Conservation (phyloP, 92 coral and sea anemone species). For the Epizoanthus fatuus region DNA sequence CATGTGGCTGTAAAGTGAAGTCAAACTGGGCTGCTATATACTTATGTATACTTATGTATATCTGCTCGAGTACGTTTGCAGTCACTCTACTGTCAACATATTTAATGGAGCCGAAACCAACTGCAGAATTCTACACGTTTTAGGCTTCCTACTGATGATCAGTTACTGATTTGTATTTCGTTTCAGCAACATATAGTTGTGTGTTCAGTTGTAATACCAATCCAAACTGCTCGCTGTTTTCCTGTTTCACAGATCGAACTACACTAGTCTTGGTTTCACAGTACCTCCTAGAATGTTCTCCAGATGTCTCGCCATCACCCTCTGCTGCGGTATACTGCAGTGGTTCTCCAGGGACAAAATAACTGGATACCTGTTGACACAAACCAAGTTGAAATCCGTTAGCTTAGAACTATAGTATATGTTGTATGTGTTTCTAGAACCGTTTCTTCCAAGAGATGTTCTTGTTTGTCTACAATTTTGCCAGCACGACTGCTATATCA, state of each 20-base stretch:
- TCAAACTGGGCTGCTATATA: no score
- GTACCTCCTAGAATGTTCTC: constrained; percentile 89
- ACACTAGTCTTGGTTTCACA: constrained; percentile 15
- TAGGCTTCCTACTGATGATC: no score
- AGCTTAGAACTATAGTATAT: background rate
- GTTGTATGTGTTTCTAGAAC: background rate
- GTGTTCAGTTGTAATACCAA: no score
- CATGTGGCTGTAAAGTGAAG: no score
- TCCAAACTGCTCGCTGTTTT: background rate
- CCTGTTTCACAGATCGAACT: background rate
- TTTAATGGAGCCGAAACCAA: no score
- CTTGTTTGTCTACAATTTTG: no score
- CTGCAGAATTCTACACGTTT: no score
- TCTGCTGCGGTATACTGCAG: constrained; percentile 87
- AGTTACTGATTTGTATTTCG: no score
- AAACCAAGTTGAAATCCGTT: background rate
- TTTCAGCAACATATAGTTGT: no score
- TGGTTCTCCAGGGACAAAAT: constrained; percentile 97
- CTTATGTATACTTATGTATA: no score
- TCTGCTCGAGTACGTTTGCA: no score
- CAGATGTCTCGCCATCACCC: constrained; percentile 86
- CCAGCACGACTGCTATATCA: background rate
- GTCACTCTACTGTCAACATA: no score
- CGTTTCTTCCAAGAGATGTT: background rate
- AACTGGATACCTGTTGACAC: constrained; percentile 84